Base-by-base conservation (phyloP, 1,140 invertebrate genomes). In the Homarus americanus region DNA sequence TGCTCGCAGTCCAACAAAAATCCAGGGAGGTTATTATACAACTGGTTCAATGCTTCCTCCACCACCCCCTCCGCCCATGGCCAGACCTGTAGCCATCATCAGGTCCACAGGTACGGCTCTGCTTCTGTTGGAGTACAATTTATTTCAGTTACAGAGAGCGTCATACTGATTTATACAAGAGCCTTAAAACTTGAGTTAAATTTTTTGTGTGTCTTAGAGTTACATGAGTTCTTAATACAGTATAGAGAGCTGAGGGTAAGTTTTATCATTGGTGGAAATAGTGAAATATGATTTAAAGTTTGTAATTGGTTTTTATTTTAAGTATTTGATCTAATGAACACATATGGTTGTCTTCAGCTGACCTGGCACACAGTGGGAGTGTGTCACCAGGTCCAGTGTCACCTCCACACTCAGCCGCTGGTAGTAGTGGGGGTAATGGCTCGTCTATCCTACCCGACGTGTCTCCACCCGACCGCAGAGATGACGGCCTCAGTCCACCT, bases 1-100 rank as follows among this genome's bases (percentile, higher is more conserved):
- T 15, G 92, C 92, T 40, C 89, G 95, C 93, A 91, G 93, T n/a
- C 80, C 91, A 20, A 92, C 91, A 40, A 94, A 94, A 95, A 94
- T 94, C 94, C 95, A 93, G 58, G 90, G 93, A 12, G 82, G 86
- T 93, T 98, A 98, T 94, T 98, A 98, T 95, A 96, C 96, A 91
- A 97, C 97, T 93, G 96, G 97, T 92, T 98, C 97, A 96, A 95
- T 95, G 95, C 95, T 99, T 93, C 98, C 98, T 24, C 97, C 98
- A n/a, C 98, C 98, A n/a, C 96, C 98, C 2, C 98, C 98, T 3
- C 95, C 95, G 17, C 98, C 98, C 12, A 98, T 99, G 97, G 98
- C 98, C 2, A 95, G 98, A 92, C 98, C 98, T 0, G 98, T 99
- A 15, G 98, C 98, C 36, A 98, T 99, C 92, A 98, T 99, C 93